Conservation (phyloP, 2,113 vertebrate species). For the Nannospalax galili region DNA sequence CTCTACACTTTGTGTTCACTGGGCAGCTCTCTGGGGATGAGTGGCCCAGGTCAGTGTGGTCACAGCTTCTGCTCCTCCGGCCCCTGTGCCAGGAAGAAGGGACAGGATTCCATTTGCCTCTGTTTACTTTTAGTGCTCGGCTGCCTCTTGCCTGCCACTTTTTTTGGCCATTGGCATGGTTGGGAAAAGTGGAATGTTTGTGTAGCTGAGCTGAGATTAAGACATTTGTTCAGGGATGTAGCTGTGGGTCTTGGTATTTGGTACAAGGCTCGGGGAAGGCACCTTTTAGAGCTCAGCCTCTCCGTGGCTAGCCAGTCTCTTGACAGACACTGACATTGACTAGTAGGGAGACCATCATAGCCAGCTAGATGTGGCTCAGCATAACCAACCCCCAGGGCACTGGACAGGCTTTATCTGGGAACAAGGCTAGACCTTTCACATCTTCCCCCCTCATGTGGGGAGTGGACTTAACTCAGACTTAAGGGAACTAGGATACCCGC, state of each 20-base stretch:
- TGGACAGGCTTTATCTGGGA: neutral
- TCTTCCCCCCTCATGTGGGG: neutral
- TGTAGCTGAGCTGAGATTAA: neutral
- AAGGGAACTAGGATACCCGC: constrained; percentile 10
- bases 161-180: neutral
- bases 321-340: neutral
- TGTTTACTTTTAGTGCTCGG: neutral
- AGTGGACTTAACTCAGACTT: neutral
- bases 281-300: neutral
- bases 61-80: fast-evolving
- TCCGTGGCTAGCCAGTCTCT: neutral
- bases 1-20: neutral
- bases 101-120: neutral
- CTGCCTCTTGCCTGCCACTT: neutral
- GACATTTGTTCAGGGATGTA: neutral
- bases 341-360: neutral
- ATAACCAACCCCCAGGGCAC: neutral
- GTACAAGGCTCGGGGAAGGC: no score
- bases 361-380: neutral
- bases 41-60: neutral
- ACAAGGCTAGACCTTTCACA: neutral
- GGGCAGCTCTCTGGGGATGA: neutral
- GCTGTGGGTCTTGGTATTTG: neutral
- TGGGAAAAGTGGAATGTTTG: neutral
- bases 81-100: neutral